Base-by-base conservation (phyloP, 2,888 invertebrate genomes). In the Tortrix viridana region DNA sequence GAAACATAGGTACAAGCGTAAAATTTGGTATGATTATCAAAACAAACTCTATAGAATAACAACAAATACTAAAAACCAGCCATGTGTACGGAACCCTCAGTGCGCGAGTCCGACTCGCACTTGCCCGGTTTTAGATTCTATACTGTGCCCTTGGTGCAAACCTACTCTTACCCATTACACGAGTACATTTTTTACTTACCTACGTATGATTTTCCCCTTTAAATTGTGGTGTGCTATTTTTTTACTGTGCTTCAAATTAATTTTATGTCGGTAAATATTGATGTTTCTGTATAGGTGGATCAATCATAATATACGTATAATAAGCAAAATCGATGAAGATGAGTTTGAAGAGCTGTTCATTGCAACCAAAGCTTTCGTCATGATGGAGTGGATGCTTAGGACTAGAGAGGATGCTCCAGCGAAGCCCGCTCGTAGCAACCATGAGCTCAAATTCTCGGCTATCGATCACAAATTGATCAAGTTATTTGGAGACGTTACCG, bases 261-360 rank as follows among this genome's bases (percentile, higher is more conserved):
- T 1, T 37, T 0, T n/a, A 14, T 38, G 14, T 14, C 14, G 14
- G 5, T 16, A 41, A 16, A n/a, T 41, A 14, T 41, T 41, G 5
- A 5, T 16, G 16, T n/a, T 41, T 14, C 1, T 19, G 80, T 77
- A 47, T 75, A 90, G 89, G 0, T 90, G 89, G 89, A 70, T 89
- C 14, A 32, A 69, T 2, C 65, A 77, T 16, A 89, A 86, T 58
- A 65, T 84, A 7, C 67, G 67, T 6, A 41, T 75, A 19, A 26
- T 88, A 14, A 64, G 66, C 0, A 65, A 62, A 6, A 66, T 88
- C 26, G 49, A 66, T 1, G 66, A 69, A 32, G 5, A 61, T 0
- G 72, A 82, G 44, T 70, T 86, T 3, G 70, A 68, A 0, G 60
- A 67, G 23, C 60, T 89, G 18, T 86, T 79, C 37, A 18, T 74